Conservation (phyloP, 2,888 invertebrate genomes). For the Agonopterix alstromeriana region DNA sequence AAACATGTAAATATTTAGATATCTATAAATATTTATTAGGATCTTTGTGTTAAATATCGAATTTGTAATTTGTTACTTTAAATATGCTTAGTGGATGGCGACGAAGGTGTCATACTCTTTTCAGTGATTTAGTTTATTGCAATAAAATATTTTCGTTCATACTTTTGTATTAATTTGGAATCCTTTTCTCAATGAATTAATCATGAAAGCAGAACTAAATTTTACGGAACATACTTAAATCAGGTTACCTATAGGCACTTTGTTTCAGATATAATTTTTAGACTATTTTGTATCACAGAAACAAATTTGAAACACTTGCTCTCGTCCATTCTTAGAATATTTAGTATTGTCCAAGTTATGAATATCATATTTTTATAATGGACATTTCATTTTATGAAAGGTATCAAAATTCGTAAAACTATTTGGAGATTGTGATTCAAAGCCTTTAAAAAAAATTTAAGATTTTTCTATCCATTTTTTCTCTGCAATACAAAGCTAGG, state of each 20-base stretch:
- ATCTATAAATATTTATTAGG: conserved; percentile 35
- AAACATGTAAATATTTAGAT: conserved; percentile 58
- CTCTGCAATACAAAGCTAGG: too few species aligned
- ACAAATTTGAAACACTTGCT: too few species aligned
- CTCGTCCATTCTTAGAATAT: too few species aligned
- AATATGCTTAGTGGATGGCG: conserved; percentile 47
- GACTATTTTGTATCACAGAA: not conserved
- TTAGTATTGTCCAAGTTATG: too few species aligned
- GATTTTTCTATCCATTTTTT: too few species aligned
- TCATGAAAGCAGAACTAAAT: too few species aligned
- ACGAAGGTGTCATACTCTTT: conserved; percentile 53
- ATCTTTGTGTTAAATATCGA: conserved; percentile 41
- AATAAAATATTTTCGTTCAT: conserved; percentile 66
- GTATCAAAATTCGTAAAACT: too few species aligned
- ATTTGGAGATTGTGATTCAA: too few species aligned
- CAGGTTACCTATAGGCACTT: not conserved
- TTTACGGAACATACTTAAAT: not conserved
- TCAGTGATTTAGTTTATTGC: conserved; percentile 67
- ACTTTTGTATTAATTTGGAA: conserved; percentile 24
- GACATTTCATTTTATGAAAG: too few species aligned
- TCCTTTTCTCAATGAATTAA: not conserved
- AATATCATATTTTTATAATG: too few species aligned
- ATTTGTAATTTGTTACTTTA: conserved; percentile 48
- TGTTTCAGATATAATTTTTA: not conserved
- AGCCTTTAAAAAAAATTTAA: too few species aligned